phyloP scores from a whole-genome alignment of 2,888 invertebrate species.

The Apotomis capreana region DNA sequence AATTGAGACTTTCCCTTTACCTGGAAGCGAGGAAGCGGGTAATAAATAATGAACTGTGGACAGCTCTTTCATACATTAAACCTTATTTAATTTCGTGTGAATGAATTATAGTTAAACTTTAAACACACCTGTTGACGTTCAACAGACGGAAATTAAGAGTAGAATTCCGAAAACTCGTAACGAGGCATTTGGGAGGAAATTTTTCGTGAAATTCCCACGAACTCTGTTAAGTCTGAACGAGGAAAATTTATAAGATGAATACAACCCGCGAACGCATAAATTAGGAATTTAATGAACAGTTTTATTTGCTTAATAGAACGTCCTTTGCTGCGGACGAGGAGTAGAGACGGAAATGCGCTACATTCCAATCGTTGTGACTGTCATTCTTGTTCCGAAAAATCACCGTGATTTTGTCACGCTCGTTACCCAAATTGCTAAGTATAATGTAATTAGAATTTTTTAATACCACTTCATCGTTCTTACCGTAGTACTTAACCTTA shows the following conservation, averaged over 20 bases:
- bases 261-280: constrained; percentile 63
- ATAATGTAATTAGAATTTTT: too few species aligned
- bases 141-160: constrained; percentile 11
- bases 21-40: constrained; percentile 62
- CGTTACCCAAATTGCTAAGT: too few species aligned
- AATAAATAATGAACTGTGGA: constrained; percentile 71
- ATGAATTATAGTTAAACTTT: constrained; percentile 39
- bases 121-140: constrained; percentile 53
- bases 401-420: too few species aligned
- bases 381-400: too few species aligned
- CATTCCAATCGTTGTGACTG: too few species aligned
- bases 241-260: constrained; percentile 62
- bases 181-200: constrained; percentile 38
- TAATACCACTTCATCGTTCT: too few species aligned
- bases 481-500: too few species aligned
- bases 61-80: constrained; percentile 47
- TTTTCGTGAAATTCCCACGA: constrained; percentile 44
- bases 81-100: constrained; percentile 38
- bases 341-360: too few species aligned
- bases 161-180: constrained; percentile 36
- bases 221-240: constrained; percentile 54
- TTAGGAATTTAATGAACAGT: constrained; percentile 62
- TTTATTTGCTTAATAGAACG: constrained; percentile 55
- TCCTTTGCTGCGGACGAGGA: constrained; percentile 46
- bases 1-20: constrained; percentile 65